Evolutionary conservation across 1,140 invertebrate genomes (phyloP).

Genomic region (Lamellibrachia luymesi): DNA sequence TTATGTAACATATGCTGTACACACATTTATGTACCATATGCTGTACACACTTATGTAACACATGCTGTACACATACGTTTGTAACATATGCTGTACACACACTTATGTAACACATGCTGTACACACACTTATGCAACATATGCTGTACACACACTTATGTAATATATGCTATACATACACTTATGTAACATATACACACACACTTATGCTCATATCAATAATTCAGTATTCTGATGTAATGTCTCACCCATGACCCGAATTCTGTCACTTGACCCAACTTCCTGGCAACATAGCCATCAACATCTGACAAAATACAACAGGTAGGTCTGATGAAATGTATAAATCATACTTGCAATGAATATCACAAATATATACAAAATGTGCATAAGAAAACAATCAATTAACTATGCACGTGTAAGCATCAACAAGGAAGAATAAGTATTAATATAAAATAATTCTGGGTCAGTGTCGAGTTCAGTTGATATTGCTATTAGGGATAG

Average conservation of each 20-base stretch:
- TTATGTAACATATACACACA: too few species aligned
- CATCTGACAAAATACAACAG: not conserved
- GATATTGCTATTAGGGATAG: too few species aligned
- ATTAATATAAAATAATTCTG: not conserved
- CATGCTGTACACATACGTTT: too few species aligned
- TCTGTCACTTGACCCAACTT: not conserved
- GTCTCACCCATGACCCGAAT: constrained; percentile 16
- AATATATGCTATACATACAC: too few species aligned
- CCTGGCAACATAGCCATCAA: constrained; percentile 14
- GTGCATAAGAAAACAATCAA: not conserved
- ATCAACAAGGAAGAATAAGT: not conserved
- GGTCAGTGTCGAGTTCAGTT: not conserved
- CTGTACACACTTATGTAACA: too few species aligned
- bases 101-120: too few species aligned
- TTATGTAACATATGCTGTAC: too few species aligned
- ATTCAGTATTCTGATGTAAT: not conserved
- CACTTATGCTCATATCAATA: not conserved
- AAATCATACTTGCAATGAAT: not conserved
- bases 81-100: too few species aligned
- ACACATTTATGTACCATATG: too few species aligned
- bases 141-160: too few species aligned
- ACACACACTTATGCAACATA: too few species aligned
- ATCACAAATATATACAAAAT: not conserved
- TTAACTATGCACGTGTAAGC: not conserved
- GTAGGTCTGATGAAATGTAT: not conserved